phyloP scores from a whole-genome alignment of 2,113 vertebrate genomes.

The Mobula hypostoma region DNA sequence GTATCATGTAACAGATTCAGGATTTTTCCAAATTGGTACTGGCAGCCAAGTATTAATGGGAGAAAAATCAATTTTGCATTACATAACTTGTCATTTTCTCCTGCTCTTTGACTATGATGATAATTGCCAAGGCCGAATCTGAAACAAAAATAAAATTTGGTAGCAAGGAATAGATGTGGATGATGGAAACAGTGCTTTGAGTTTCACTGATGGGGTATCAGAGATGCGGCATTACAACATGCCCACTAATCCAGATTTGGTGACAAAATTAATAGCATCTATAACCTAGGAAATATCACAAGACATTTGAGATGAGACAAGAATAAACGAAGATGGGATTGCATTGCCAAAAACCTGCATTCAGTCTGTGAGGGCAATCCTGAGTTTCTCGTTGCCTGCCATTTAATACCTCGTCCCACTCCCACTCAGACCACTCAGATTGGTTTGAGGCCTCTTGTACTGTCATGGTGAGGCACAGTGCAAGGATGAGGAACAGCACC shows the following conservation, averaged over 20 bases:
- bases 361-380: too few species aligned
- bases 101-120: background rate
- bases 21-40: background rate
- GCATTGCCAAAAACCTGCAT: too few species aligned
- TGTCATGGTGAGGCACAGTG: too few species aligned
- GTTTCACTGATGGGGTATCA: background rate
- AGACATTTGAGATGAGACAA: background rate
- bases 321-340: background rate
- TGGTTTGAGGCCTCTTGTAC: too few species aligned
- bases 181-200: background rate
- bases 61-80: constrained; percentile 11
- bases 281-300: background rate
- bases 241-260: background rate
- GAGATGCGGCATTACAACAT: background rate
- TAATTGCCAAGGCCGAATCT: background rate
- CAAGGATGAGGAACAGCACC: too few species aligned
- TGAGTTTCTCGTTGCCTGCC: too few species aligned
- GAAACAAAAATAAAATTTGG: background rate
- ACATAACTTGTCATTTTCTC: constrained; percentile 8
- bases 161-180: background rate
- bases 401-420: too few species aligned
- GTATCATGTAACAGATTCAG: background rate
- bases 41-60: background rate
- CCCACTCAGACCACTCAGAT: too few species aligned
- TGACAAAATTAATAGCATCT: background rate